Conservation (phyloP, 2,888 invertebrate genomes). For the Torymus auratus region DNA sequence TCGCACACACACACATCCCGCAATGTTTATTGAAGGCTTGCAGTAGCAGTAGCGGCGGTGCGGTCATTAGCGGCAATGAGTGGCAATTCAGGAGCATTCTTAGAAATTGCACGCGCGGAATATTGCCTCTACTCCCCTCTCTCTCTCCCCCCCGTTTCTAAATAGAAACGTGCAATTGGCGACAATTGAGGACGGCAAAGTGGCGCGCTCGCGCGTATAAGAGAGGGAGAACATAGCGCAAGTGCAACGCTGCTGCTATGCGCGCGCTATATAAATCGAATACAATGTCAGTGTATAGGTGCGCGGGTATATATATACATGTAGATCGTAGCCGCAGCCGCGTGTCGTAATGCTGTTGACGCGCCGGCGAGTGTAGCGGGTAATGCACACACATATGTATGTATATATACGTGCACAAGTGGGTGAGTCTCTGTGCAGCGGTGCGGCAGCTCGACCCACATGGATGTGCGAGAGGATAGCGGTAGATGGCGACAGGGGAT, state of each 20-base stretch:
- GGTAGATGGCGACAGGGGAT: too few species aligned
- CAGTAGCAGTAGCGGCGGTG: neutral
- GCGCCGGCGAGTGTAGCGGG: neutral
- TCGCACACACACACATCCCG: neutral
- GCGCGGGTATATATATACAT: too few species aligned
- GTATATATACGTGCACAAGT: too few species aligned
- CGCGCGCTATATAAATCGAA: constrained; percentile 24
- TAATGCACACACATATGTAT: neutral
- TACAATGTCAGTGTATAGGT: constrained; percentile 24
- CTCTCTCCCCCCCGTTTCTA: constrained; percentile 31
- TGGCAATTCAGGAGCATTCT: constrained; percentile 53
- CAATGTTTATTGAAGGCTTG: constrained; percentile 30
- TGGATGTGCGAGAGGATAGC: too few species aligned
- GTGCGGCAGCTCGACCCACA: too few species aligned
- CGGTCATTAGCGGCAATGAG: constrained; percentile 44
- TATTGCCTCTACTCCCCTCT: neutral
- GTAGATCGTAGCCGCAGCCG: neutral
- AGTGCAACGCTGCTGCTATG: neutral
- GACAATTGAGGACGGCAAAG: constrained; percentile 52
- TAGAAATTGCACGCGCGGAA: constrained; percentile 42
- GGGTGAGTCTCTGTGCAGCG: too few species aligned
- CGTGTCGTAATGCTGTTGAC: constrained; percentile 16
- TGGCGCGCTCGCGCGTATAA: constrained; percentile 18
- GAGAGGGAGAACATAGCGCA: neutral
- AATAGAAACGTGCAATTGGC: constrained; percentile 53